Conservation (phyloP, 2,888 invertebrate species). For the Elysia crispata region DNA sequence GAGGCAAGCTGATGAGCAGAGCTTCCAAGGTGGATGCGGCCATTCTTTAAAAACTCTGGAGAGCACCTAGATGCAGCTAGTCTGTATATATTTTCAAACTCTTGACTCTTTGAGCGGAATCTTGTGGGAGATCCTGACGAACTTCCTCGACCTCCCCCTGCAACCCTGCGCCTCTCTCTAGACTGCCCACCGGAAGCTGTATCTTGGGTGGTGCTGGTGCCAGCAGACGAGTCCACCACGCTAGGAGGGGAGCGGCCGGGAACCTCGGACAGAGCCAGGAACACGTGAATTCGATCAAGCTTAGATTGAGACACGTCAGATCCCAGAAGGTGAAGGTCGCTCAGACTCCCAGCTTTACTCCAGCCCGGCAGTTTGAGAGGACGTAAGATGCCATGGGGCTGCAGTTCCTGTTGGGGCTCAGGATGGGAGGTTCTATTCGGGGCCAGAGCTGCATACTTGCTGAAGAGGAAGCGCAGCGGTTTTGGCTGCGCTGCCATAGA, state of each 20-base stretch:
- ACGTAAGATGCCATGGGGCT: neutral
- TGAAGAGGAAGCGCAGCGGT: slow-evolving; percentile 35
- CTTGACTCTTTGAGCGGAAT: neutral
- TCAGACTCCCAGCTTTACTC: neutral
- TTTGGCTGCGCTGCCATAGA: slow-evolving; percentile 38
- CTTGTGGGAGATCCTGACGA: neutral
- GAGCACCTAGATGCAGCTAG: neutral
- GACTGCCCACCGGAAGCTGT: neutral
- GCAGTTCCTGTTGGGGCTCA: neutral
- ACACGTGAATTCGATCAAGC: slow-evolving; percentile 41
- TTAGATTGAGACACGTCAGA: slow-evolving; percentile 25
- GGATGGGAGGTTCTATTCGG: no score
- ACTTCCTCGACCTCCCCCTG: no score
- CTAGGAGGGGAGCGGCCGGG: slow-evolving; percentile 16
- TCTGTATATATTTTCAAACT: neutral
- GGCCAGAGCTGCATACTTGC: slow-evolving; percentile 35
- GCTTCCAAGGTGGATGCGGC: no score
- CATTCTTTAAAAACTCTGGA: neutral
- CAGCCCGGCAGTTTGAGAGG: neutral
- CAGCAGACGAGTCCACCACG: neutral
- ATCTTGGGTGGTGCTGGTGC: neutral
- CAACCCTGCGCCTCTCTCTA: no score
- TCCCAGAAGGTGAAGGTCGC: slow-evolving; percentile 24
- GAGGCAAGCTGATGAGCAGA: no score
- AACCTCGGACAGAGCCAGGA: slow-evolving; percentile 30